These are phyloP conservation scores for Mionectes olivaceus DNA, from an alignment of 2,797 vertebrate genomes.

Conservation along the genomic window DNA sequence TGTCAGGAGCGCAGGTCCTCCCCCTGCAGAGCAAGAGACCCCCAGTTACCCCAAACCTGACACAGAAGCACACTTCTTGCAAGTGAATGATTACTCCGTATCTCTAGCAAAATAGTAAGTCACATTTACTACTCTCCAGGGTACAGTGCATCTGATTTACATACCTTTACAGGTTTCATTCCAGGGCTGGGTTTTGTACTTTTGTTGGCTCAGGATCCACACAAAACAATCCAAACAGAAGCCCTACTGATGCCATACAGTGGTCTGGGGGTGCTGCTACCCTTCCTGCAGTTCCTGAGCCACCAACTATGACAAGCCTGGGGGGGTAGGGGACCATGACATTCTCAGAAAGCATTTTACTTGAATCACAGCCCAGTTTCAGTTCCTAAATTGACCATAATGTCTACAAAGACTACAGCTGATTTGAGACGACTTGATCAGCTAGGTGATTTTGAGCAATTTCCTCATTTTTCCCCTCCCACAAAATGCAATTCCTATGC, in stretches of 20 bases:
- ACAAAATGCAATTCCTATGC: rapidly evolving
- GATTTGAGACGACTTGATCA: not conserved
- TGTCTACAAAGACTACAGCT: not conserved
- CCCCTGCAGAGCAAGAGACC: not conserved
- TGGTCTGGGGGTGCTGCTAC: not conserved
- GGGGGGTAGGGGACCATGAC: not conserved
- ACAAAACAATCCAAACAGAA: not conserved
- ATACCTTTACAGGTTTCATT: conserved; percentile 16
- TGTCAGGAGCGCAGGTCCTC: not conserved
- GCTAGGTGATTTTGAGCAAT: not conserved
- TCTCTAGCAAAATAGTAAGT: conserved; percentile 42
- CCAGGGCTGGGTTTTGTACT: not conserved
- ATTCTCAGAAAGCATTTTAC: not conserved
- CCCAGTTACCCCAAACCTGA: conserved; percentile 16
- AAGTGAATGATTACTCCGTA: not conserved
- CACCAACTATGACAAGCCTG: not conserved
- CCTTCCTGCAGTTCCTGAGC: not conserved
- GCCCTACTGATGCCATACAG: not conserved
- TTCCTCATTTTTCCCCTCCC: not conserved
- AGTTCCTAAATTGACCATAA: not conserved
- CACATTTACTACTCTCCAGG: conserved; percentile 7
- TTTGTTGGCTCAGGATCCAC: not conserved
- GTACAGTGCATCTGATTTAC: conserved; percentile 46
- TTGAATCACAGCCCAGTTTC: not conserved
- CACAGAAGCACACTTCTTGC: not conserved